Evolutionary conservation across 2,797 vertebrate species (phyloP).

Genomic region (Pachyuromys duprasi): DNA sequence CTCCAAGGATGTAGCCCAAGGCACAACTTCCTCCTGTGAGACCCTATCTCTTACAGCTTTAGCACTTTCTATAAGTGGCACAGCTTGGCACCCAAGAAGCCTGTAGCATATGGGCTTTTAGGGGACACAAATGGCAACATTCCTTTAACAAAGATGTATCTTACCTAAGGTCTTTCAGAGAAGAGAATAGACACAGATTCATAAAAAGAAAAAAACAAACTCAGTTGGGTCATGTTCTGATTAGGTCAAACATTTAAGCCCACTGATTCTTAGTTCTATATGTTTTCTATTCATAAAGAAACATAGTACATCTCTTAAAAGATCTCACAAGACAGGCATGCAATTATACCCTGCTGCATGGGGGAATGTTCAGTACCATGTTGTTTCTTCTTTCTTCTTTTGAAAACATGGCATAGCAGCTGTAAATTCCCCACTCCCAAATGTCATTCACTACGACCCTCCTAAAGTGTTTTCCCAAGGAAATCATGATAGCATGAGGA

Average conservation of each 20-base stretch:
- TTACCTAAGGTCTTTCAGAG: not conserved
- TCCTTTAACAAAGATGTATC: not conserved
- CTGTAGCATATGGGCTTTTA: not conserved
- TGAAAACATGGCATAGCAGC: not conserved
- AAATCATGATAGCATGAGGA: not conserved
- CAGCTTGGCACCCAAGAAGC: not conserved
- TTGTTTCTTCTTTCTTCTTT: slow-evolving; percentile 7
- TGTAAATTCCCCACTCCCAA: not conserved
- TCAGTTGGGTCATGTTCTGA: slow-evolving; percentile 22
- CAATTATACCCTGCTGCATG: not conserved
- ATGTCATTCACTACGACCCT: not conserved
- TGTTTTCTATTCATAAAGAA: slow-evolving; percentile 27
- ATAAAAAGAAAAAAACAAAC: slow-evolving; percentile 59
- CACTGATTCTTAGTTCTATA: not conserved
- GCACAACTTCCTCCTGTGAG: not conserved
- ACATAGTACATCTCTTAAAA: not conserved
- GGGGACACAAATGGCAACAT: not conserved
- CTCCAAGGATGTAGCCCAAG: not conserved
- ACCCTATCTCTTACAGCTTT: not conserved
- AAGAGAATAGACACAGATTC: not conserved
- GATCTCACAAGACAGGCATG: not conserved
- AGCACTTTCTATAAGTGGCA: too few species aligned
- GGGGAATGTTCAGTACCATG: not conserved
- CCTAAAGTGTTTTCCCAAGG: not conserved
- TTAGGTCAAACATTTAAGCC: not conserved